Base-by-base conservation (phyloP, 2,888 invertebrate genomes). In the Nipponacmea schrenckii region DNA sequence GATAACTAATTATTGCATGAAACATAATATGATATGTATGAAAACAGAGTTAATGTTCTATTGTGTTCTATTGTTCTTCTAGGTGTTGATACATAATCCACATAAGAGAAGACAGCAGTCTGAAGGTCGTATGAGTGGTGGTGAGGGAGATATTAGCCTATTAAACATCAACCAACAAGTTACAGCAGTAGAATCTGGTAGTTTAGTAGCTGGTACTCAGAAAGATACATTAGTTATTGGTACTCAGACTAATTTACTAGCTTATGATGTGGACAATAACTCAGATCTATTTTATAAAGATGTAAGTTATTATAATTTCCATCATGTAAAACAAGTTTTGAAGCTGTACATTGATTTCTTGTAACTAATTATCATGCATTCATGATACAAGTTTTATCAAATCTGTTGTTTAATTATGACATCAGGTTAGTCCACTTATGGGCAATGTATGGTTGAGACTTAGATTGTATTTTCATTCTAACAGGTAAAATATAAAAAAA, bases 221-320 rank as follows among this genome's bases (percentile, higher is more conserved):
- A 85, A 84, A 74, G 96, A 96, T 85, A 91, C 94, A 82, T 91
- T 97, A 48, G 91, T 96, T 26, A 93, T 97, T 76, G 96, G 96
- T 50, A 94, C 94, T 1, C 90, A 91, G 64, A 93, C 93, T 2
- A 93, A 93, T 84, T 89, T 95, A 7, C 90, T 94, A 68, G 96
- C 94, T 0, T 97, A 96, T 89, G 95, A 97, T 89, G 94, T 97
- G 5, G 94, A 96, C 86, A 94, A 96, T 81, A 97, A 97, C 89
- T 92, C 93, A 24, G 97, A 97, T 87, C 89, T 97, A 1, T 97
- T 97, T 89, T 96, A 95, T 87, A 95, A 94, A 90, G 96, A 97
- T 89, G 93, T 93, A 75, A 81, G 84, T 77, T 26, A 44, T 77
- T 26, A 44, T 39, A 10, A 27, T 45, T 20, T 68, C 50, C 68